A percentile compares a stretch with the other conserved stretches of the same genome.
These are phyloP conservation scores for Protomyctophum bolini DNA, from an alignment of 2,113 vertebrate genomes.

Conservation along the genomic window DNA sequence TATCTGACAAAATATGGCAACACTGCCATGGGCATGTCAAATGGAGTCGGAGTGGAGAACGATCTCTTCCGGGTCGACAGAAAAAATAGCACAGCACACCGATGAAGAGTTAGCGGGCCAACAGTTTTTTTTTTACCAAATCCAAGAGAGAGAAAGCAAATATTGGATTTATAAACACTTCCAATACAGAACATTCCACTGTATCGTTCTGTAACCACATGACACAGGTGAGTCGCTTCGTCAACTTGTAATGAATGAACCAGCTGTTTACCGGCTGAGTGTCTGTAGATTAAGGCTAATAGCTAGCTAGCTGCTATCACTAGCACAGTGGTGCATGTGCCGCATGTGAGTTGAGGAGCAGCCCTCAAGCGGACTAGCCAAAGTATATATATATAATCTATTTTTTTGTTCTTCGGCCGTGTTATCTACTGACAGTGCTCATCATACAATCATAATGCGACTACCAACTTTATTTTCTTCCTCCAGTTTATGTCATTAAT, in stretches of 20 bases:
- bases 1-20: too few relatives aligned
- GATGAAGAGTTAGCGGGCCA: conserved; percentile 63
- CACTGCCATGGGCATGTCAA: too few relatives aligned
- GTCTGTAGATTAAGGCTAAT: conserved; percentile 8
- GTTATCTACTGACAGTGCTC: neutral
- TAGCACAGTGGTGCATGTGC: conserved; percentile 50
- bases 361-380: neutral
- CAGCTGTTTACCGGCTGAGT: conserved; percentile 9
- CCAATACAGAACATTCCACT: neutral
- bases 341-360: conserved; percentile 66
- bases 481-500: too few relatives aligned
- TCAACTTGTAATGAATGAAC: neutral
- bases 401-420: neutral
- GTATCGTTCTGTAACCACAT: conserved; percentile 51
- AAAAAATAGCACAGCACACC: conserved; percentile 44
- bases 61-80: conserved; percentile 68
- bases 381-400: neutral
- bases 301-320: conserved; percentile 26
- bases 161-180: conserved; percentile 5
- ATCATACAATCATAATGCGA: too few relatives aligned
- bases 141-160: neutral
- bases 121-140: neutral
- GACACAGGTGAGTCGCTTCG: conserved; percentile 62
- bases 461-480: too few relatives aligned
- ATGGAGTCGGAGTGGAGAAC: neutral